A percentile compares a stretch with the other conserved stretches of the same genome.
These are phyloP conservation scores for Porites rus DNA, from an alignment of 92 coral and sea anemone species.

Conservation along the genomic window DNA sequence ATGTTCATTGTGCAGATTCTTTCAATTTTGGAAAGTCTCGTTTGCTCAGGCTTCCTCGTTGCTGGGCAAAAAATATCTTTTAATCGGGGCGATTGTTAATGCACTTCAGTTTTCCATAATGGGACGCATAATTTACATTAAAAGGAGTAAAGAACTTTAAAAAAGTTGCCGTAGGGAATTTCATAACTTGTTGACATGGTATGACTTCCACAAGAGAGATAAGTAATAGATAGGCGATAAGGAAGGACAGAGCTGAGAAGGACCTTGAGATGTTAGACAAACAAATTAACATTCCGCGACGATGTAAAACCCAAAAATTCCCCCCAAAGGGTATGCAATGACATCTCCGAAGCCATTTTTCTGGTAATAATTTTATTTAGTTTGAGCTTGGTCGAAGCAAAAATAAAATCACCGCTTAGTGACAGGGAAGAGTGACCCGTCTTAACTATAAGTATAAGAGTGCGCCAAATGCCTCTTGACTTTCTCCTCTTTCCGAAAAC, in stretches of 20 bases:
- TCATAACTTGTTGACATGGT: constrained; percentile 31
- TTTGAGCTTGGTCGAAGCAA: neutral
- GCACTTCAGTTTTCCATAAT: constrained; percentile 39
- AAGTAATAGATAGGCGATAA: constrained; percentile 40
- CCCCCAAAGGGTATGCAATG: constrained; percentile 16
- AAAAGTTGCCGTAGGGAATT: constrained; percentile 20
- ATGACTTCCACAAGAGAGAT: neutral
- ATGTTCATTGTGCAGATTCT: too few species aligned
- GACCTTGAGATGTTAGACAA: constrained; percentile 18
- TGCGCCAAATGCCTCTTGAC: neutral
- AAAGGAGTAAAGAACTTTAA: constrained; percentile 3
- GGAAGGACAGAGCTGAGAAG: neutral
- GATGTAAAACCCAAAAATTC: neutral
- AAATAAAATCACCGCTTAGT: constrained; percentile 11
- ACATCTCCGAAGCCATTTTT: constrained; percentile 31
- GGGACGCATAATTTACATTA: constrained; percentile 2
- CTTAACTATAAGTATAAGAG: neutral
- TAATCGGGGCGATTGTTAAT: constrained; percentile 6
- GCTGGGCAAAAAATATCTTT: constrained; percentile 34
- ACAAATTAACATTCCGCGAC: constrained; percentile 33
- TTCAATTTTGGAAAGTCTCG: neutral
- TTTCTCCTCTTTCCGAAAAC: constrained; percentile 13
- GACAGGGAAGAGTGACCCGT: constrained; percentile 7
- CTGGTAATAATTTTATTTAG: neutral
- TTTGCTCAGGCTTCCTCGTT: constrained; percentile 5